A percentile compares a stretch with the other conserved stretches of the same genome.
Conservation (phyloP, 2,888 invertebrate species). For the Xanthia togata region DNA sequence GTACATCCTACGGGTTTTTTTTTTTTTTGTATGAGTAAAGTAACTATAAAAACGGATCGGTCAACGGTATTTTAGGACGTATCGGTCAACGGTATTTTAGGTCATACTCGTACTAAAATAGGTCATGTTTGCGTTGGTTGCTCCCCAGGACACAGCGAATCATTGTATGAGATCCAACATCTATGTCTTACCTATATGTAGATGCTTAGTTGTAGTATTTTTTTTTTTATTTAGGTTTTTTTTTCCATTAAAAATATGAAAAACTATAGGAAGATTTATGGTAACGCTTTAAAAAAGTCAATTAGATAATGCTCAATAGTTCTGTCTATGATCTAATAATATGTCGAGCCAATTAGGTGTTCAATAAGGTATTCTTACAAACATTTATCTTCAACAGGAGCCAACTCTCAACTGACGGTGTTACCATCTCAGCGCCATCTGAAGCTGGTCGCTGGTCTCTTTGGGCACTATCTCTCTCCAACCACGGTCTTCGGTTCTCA, state of each 20-base stretch:
- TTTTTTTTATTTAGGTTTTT: no score
- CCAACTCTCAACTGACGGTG: constrained; percentile 90
- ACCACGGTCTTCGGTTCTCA: constrained; percentile 89
- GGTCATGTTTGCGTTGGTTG: no score
- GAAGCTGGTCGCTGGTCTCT: constrained; percentile 92
- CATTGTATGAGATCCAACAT: no score
- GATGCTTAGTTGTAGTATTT: no score
- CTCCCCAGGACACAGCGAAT: no score
- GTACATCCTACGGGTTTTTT: no score
- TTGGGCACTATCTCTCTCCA: constrained; percentile 91
- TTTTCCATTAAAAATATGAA: not conserved
- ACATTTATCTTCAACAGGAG: constrained; percentile 79
- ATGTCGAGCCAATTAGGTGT: not conserved
- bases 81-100: no score
- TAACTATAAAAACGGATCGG: not conserved
- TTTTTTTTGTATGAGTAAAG: not conserved
- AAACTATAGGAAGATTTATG: not conserved
- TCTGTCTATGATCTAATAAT: not conserved
- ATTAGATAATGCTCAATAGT: not conserved
- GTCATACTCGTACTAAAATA: no score
- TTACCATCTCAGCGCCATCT: constrained; percentile 91
- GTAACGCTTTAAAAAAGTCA: not conserved
- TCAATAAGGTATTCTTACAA: not conserved
- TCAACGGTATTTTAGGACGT: not conserved
- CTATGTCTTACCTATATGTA: no score